These are phyloP conservation scores for Drosophila parabipectinata DNA, from an alignment of 1,140 invertebrate species.

Conservation along the genomic window DNA sequence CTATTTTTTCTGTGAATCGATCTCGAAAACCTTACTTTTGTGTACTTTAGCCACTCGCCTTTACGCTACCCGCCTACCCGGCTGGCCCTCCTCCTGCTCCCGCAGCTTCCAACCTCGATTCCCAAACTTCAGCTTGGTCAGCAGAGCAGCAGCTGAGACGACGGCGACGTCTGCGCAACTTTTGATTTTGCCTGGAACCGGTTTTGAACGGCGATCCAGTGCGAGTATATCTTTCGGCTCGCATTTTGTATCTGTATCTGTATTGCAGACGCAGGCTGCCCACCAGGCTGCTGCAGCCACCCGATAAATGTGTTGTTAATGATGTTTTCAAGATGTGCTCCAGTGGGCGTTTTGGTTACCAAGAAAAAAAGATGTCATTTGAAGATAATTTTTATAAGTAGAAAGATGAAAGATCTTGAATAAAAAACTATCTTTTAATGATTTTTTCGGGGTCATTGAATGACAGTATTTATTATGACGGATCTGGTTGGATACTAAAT, in stretches of 20 bases:
- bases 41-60: slow-evolving; percentile 25
- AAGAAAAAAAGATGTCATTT: slow-evolving; percentile 43
- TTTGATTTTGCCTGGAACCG: slow-evolving; percentile 80
- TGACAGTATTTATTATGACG: neutral
- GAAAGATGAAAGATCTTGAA: neutral
- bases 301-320: slow-evolving; percentile 56
- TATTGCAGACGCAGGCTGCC: slow-evolving; percentile 51
- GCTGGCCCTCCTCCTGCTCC: neutral
- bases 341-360: slow-evolving; percentile 44
- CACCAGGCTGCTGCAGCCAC: slow-evolving; percentile 45
- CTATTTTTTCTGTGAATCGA: slow-evolving; percentile 5
- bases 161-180: slow-evolving; percentile 69
- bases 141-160: slow-evolving; percentile 28
- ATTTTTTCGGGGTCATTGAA: neutral
- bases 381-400: slow-evolving; percentile 26
- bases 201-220: slow-evolving; percentile 31
- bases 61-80: neutral
- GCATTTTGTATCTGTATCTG: slow-evolving; percentile 42
- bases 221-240: slow-evolving; percentile 23
- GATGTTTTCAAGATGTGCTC: slow-evolving; percentile 56
- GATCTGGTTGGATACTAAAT: neutral
- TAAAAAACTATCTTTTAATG: neutral
- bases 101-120: slow-evolving; percentile 28
- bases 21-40: slow-evolving; percentile 24
- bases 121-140: slow-evolving; percentile 57